These are phyloP conservation scores for Tetranychus piercei DNA, from an alignment of 2,888 invertebrate genomes.

Conservation along the genomic window DNA sequence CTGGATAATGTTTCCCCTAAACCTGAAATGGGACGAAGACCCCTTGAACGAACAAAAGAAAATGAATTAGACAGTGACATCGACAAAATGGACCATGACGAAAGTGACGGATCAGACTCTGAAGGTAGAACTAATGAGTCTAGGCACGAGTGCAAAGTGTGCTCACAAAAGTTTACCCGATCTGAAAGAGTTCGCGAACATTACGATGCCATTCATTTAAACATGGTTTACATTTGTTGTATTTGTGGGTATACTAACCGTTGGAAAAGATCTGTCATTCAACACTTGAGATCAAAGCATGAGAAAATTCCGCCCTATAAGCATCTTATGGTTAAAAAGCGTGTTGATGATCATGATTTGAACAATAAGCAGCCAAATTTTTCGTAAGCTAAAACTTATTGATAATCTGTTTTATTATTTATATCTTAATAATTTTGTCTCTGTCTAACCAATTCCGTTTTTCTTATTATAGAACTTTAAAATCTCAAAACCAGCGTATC, in stretches of 20 bases:
- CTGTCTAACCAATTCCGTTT: neutral
- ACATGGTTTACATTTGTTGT: constrained; percentile 6
- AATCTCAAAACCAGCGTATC: neutral
- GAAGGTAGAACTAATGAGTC: neutral
- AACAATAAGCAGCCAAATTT: neutral
- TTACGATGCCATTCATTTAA: constrained; percentile 8
- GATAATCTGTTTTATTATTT: neutral
- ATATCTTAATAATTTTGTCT: neutral
- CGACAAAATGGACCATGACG: neutral
- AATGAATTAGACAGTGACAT: neutral
- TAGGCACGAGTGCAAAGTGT: constrained; percentile 4
- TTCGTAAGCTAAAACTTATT: neutral
- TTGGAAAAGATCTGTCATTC: constrained; percentile 11
- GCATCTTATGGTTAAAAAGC: constrained; percentile 1
- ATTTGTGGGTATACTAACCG: constrained; percentile 6
- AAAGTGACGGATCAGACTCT: constrained; percentile 5
- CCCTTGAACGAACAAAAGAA: neutral
- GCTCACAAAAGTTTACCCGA: constrained; percentile 6
- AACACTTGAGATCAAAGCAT: constrained; percentile 5
- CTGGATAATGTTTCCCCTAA: neutral
- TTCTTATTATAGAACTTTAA: neutral
- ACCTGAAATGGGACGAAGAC: neutral
- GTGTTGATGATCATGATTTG: neutral
- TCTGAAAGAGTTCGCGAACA: constrained; percentile 3
- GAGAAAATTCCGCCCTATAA: constrained; percentile 2